phyloP scores from a whole-genome alignment of 2,797 vertebrate species.

The Gallinago nigripennis region DNA sequence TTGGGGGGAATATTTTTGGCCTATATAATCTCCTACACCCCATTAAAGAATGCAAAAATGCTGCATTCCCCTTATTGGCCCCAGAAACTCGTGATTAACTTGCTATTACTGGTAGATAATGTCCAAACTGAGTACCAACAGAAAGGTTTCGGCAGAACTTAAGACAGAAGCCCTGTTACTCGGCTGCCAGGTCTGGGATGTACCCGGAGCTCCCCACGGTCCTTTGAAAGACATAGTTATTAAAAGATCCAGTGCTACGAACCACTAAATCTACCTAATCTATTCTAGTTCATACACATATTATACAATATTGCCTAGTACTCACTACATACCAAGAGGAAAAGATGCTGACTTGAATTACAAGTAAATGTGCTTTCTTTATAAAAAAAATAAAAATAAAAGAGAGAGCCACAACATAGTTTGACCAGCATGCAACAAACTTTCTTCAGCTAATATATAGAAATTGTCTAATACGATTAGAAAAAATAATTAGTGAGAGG shows the following conservation, averaged over 20 bases:
- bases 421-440: constrained; percentile 76
- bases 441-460: constrained; percentile 62
- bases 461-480: constrained; percentile 50
- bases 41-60: constrained; percentile 6
- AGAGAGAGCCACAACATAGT: constrained; percentile 63
- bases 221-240: constrained; percentile 54
- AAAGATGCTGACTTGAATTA: constrained; percentile 64
- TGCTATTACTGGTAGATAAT: constrained; percentile 4
- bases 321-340: constrained; percentile 72
- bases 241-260: constrained; percentile 68
- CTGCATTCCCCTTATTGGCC: not conserved
- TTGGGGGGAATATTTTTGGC: constrained; percentile 1
- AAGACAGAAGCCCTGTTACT: constrained; percentile 35
- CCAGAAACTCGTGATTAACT: constrained; percentile 6
- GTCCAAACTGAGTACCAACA: not conserved
- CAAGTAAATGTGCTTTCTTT: constrained; percentile 74
- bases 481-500: constrained; percentile 69
- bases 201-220: constrained; percentile 36
- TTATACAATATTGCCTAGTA: constrained; percentile 72
- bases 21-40: not conserved
- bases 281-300: constrained; percentile 77
- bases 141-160: not conserved
- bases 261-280: constrained; percentile 76
- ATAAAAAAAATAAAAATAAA: constrained; percentile 15
- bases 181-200: constrained; percentile 36